phyloP scores from a whole-genome alignment of 2,113 vertebrate genomes.

The Casuarius casuarius region DNA sequence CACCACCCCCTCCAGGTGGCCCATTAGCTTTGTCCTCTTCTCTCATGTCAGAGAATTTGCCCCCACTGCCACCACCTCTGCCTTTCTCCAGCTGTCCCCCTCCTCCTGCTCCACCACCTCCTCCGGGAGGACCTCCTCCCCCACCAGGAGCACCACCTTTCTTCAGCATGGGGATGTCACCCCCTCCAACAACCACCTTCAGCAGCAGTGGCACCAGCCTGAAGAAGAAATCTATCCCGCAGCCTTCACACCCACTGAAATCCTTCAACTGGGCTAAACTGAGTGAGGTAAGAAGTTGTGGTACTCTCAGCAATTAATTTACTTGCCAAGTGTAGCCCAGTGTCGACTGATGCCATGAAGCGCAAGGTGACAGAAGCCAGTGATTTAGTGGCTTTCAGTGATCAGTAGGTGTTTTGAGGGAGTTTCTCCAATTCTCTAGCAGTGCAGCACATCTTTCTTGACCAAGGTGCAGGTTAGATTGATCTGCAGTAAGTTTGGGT shows the following conservation, averaged over 20 bases:
- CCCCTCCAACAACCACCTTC: slow-evolving; percentile 74
- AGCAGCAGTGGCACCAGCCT: slow-evolving; percentile 73
- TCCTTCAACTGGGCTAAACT: slow-evolving; percentile 99
- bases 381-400: neutral
- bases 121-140: slow-evolving; percentile 86
- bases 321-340: neutral
- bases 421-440: neutral
- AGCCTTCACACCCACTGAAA: slow-evolving; percentile 96
- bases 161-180: slow-evolving; percentile 77
- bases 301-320: neutral
- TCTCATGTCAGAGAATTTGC: slow-evolving; percentile 77
- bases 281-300: slow-evolving; percentile 85
- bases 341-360: neutral
- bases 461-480: neutral
- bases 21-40: slow-evolving; percentile 82
- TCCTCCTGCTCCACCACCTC: slow-evolving; percentile 86
- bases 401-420: neutral
- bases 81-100: slow-evolving; percentile 81
- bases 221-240: slow-evolving; percentile 90
- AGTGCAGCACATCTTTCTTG: neutral
- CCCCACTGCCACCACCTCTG: slow-evolving; percentile 87
- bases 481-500: neutral
- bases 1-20: slow-evolving; percentile 83
- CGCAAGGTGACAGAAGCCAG: neutral
- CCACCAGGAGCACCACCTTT: slow-evolving; percentile 94